Conservation (phyloP, 2,113 vertebrate genomes). For the Ailurus styani region DNA sequence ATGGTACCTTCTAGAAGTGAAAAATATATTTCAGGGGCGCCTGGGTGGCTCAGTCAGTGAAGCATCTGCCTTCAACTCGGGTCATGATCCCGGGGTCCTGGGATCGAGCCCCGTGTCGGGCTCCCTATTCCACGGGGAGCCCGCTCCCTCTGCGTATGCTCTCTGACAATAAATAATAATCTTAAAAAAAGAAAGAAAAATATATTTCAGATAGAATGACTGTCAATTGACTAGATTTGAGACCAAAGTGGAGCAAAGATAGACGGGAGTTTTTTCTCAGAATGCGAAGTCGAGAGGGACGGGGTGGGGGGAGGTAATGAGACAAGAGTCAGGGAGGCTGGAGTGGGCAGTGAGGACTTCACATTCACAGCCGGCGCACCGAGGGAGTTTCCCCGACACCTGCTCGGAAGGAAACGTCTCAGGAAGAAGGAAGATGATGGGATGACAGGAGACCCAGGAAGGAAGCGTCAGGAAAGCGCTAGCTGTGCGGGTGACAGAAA, state of each 20-base stretch:
- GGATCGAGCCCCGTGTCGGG: too few species aligned
- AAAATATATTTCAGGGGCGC: too few species aligned
- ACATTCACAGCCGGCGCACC: background rate
- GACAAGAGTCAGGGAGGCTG: background rate
- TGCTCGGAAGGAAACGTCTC: too few species aligned
- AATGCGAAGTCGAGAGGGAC: background rate
- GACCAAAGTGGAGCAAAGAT: background rate
- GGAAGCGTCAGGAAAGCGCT: background rate
- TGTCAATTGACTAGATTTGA: background rate
- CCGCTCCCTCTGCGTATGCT: too few species aligned
- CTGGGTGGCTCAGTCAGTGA: too few species aligned
- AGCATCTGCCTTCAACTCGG: too few species aligned
- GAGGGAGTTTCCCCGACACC: background rate
- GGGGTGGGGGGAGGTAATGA: too few species aligned
- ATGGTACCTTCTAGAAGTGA: too few species aligned
- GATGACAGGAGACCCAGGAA: rapidly evolving
- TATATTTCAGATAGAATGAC: background rate
- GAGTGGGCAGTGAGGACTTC: background rate
- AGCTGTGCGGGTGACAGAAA: rapidly evolving
- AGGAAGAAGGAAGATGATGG: background rate
- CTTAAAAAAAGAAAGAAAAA: background rate
- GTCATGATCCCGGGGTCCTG: too few species aligned
- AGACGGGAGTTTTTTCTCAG: background rate
- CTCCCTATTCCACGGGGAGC: too few species aligned
- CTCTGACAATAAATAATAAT: too few species aligned